Conservation (phyloP, 2,113 vertebrate genomes). For the Notarius lentiginosus region DNA sequence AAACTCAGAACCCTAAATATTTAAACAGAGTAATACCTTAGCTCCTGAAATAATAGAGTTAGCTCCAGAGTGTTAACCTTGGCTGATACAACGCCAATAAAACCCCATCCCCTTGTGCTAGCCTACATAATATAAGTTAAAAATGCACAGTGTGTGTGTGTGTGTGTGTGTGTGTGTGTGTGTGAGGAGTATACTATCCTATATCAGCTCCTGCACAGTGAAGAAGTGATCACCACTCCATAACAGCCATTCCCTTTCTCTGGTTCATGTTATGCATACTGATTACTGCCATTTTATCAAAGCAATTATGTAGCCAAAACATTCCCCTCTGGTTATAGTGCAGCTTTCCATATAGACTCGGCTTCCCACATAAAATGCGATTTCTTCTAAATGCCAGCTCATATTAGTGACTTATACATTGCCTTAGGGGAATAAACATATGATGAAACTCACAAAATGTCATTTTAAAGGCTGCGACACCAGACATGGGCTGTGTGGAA, state of each 20-base stretch:
- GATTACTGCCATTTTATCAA: slow-evolving; percentile 21
- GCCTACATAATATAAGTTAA: neutral
- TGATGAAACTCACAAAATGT: slow-evolving; percentile 24
- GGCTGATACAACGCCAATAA: neutral
- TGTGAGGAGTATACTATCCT: neutral
- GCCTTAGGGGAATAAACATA: neutral
- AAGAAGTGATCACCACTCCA: neutral
- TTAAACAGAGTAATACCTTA: neutral
- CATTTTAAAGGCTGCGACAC: neutral
- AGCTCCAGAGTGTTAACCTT: neutral
- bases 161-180: neutral
- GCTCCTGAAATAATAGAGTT: neutral
- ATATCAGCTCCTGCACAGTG: neutral
- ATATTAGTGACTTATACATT: neutral
- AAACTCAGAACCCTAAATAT: neutral
- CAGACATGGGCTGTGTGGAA: neutral
- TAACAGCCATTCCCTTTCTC: neutral
- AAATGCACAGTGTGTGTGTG: neutral
- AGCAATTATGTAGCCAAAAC: neutral
- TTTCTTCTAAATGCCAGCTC: slow-evolving; percentile 31
- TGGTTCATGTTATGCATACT: neutral
- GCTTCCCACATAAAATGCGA: neutral
- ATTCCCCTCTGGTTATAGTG: slow-evolving; percentile 4
- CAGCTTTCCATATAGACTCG: neutral
- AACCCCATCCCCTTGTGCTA: neutral